A percentile compares a stretch with the other conserved stretches of the same genome.
Conservation (phyloP, 2,888 invertebrate species). For the Sarcophaga carnaria region DNA sequence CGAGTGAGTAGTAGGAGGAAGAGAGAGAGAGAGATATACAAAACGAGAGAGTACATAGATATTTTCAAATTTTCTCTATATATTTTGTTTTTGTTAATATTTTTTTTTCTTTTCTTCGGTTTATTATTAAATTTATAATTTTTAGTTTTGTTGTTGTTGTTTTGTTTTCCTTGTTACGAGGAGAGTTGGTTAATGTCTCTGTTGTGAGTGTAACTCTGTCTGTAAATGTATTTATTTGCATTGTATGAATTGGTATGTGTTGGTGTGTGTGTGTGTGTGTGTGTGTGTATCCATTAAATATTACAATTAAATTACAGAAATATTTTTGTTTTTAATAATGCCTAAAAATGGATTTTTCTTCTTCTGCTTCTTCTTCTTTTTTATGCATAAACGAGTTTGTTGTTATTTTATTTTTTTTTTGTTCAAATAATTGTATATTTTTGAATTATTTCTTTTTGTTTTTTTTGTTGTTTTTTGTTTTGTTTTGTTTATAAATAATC, state of each 20-base stretch:
- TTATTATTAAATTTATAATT: neutral
- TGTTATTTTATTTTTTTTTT: constrained; percentile 51
- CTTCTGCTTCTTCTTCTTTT: neutral
- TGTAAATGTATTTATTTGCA: neutral
- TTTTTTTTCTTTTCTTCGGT: neutral
- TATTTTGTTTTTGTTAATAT: neutral
- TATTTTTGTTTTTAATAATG: constrained; percentile 56
- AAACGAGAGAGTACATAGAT: neutral
- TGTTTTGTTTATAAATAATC: constrained; percentile 73
- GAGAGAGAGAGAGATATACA: neutral
- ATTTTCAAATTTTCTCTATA: constrained; percentile 1
- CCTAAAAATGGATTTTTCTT: constrained; percentile 52
- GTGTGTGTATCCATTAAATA: constrained; percentile 19
- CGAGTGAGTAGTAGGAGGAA: too few species aligned
- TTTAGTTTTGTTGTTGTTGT: neutral
- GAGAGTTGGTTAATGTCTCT: neutral
- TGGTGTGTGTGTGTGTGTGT: neutral
- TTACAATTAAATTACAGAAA: constrained; percentile 69
- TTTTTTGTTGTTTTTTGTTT: constrained; percentile 66
- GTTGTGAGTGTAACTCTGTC: neutral
- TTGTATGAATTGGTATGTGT: neutral
- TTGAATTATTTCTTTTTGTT: constrained; percentile 65
- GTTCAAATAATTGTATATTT: constrained; percentile 70
- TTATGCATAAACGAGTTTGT: constrained; percentile 64
- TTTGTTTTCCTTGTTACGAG: neutral